Conservation (phyloP, 2,888 invertebrate species). For the Acheta domesticus region DNA sequence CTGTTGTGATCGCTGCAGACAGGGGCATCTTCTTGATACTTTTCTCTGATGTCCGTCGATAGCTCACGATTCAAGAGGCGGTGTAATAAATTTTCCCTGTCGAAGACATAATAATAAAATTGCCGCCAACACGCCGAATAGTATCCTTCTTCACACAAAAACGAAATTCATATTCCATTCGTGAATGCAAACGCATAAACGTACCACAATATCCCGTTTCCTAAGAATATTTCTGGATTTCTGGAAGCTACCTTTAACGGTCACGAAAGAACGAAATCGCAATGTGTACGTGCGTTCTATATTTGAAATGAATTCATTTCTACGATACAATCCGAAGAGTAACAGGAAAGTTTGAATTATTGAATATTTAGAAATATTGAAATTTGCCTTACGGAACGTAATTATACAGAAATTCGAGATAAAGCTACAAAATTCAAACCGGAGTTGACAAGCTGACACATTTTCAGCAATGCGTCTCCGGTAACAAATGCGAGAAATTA, state of each 20-base stretch:
- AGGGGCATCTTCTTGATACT: not conserved
- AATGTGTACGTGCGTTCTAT: too few species aligned
- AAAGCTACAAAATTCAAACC: too few species aligned
- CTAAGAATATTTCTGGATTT: not conserved
- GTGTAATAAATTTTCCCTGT: not conserved
- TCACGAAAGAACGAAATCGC: too few species aligned
- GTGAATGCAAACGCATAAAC: constrained; percentile 4
- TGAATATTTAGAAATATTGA: too few species aligned
- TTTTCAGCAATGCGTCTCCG: too few species aligned
- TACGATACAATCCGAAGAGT: too few species aligned
- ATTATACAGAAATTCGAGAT: too few species aligned
- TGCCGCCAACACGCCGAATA: not conserved
- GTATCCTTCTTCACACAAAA: not conserved
- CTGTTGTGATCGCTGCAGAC: not conserved
- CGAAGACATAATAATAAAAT: not conserved
- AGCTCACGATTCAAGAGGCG: not conserved
- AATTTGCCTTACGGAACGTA: too few species aligned
- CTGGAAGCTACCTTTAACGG: not conserved
- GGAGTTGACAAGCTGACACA: too few species aligned
- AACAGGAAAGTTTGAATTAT: too few species aligned
- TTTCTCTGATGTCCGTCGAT: not conserved
- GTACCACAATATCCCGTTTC: not conserved
- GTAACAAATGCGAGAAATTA: too few species aligned
- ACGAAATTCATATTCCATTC: not conserved
- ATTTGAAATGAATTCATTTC: too few species aligned